These are phyloP conservation scores for Venustaconcha ellipsiformis DNA, from an alignment of 1,140 invertebrate genomes.

Conservation along the genomic window DNA sequence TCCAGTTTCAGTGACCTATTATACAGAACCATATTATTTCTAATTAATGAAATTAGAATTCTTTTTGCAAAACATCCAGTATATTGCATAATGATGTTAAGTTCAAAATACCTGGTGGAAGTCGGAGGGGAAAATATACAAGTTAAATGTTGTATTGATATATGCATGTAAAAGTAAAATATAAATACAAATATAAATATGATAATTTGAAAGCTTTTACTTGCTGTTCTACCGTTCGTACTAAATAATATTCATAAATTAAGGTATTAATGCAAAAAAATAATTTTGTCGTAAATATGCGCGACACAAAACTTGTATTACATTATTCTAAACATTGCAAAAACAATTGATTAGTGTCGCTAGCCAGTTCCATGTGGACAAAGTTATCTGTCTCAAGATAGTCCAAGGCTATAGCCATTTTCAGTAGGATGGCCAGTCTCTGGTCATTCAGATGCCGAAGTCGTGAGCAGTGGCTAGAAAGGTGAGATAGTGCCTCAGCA, in stretches of 20 bases:
- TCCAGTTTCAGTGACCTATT: conserved; percentile 9
- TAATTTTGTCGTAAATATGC: not conserved
- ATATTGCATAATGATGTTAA: too few species aligned
- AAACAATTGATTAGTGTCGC: conserved; percentile 6
- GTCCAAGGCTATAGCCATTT: not conserved
- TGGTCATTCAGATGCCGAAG: too few species aligned
- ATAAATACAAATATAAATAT: not conserved
- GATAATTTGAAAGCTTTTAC: too few species aligned
- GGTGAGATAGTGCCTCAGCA: not conserved
- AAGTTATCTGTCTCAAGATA: conserved; percentile 18
- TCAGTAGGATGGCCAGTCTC: not conserved
- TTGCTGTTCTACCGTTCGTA: not conserved
- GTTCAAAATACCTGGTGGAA: not conserved
- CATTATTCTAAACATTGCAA: not conserved
- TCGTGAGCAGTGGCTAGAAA: not conserved
- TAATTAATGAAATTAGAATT: not conserved
- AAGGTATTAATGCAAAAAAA: not conserved
- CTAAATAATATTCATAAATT: not conserved
- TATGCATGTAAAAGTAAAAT: not conserved
- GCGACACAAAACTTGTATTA: not conserved
- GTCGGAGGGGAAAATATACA: not conserved
- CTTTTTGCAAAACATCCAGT: not conserved
- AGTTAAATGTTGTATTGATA: not conserved
- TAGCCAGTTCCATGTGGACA: conserved; percentile 24
- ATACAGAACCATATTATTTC: not conserved